phyloP scores from a whole-genome alignment of 2,113 vertebrate genomes.

The Chionis minor region DNA sequence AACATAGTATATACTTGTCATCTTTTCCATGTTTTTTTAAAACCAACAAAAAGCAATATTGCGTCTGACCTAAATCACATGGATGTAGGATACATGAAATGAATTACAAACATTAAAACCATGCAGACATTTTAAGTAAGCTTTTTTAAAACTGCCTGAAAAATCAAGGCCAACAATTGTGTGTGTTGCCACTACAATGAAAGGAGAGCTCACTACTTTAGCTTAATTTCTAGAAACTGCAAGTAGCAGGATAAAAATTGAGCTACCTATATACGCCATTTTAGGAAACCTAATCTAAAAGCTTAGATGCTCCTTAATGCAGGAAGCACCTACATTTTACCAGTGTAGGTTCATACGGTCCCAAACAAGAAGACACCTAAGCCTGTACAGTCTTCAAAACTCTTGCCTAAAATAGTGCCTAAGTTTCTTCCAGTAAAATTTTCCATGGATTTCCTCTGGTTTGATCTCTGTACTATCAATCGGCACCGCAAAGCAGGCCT shows the following conservation, averaged over 20 bases:
- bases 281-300: background rate
- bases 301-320: background rate
- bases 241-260: background rate
- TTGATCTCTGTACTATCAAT: background rate
- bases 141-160: background rate
- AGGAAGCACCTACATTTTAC: background rate
- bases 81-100: background rate
- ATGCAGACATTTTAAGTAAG: background rate
- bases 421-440: background rate
- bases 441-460: background rate
- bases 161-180: background rate
- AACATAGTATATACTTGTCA: background rate
- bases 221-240: background rate
- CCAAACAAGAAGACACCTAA: background rate
- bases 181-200: background rate
- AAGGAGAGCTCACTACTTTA: background rate
- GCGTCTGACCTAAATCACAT: background rate
- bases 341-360: background rate
- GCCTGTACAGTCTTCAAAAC: background rate
- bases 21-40: background rate
- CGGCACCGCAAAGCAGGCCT: background rate
- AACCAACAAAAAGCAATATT: background rate
- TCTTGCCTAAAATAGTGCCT: background rate
- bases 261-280: background rate
- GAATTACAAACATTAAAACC: background rate